Base-by-base conservation (phyloP, 2,113 vertebrate genomes). In the Carettochelys insculpta region DNA sequence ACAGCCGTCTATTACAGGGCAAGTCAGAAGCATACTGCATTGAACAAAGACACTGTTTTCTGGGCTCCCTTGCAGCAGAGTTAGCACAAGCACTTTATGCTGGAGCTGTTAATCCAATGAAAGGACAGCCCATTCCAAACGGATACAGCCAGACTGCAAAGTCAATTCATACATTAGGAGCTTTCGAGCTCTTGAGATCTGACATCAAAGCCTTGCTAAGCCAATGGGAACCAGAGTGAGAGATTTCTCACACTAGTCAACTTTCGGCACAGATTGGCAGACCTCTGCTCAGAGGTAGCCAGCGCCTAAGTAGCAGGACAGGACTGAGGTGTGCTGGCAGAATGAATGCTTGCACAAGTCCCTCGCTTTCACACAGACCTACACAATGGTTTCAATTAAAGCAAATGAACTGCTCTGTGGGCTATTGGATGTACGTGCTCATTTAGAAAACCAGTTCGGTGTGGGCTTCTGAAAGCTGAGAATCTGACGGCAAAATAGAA, bases 311-410 rank as follows among this genome's bases (percentile, higher is more conserved):
- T 4, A 73, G 11, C 24, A 43, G 22, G 22, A 41, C 45, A 41
- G 14, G 51, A 12, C 45, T 88, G 61, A 8, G 4, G 58, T 71
- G 17, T 20, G 5, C 5, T 20, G 61, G 61, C 34, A 13, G 16
- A 38, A 54, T 29, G n/a, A 1, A 6, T 3, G 22, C 53, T 81
- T 71, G n/a, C 16, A 48, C 61, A 38, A 6, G 8, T 38, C 34
- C 11, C 31, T 50, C 14, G 22, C 34, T 68, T 89, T 53, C 43
- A 25, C 0, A 0, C 19, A 43, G 31, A 2, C 8, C 0, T 78
- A 31, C 85, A 68, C 24, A 82, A 82, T 4, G 16, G 58, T 27
- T 87, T 58, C 45, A 88, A 50, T 41, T 56, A 8, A 81, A 83
- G 29, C 80, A 65, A 25, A 54, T 41, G 78, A 27, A 9, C 45